Evolutionary conservation across 2,888 invertebrate species (phyloP), one percentile per base, ranked within the genome.

Genomic region (Rhagonycha lutea): DNA sequence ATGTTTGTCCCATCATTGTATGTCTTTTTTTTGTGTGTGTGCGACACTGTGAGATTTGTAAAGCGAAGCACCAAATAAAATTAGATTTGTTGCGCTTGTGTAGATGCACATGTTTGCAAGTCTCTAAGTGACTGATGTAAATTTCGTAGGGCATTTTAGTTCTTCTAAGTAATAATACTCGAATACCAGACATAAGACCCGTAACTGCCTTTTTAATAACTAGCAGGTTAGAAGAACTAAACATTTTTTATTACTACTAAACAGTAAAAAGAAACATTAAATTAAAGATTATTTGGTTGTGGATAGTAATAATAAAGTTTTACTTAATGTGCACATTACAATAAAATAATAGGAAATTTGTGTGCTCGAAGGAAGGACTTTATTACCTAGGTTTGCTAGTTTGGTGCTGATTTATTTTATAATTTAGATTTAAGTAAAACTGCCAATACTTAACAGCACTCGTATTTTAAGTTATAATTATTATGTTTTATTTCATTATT

Each of bases 141-240:
- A 73, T 68, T 26, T 23, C 11, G 28, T 29, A 65, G 60, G 12
- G 61, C 32, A 73, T 18, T 69, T 73, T 73, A 70, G 76, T 76
- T 73, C 73, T 76, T 76, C 76, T 73, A 76, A 76, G 70, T n/a
- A 61, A 28, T 67, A 68, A 69, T 75, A 71, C 71, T 76, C 70
- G 28, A 18, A 73, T 76, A 73, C 14, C 24, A 24, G 24, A n/a
- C 24, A 65, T 23, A 73, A 69, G 62, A 76, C 68, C 68, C 70
- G 23, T 68, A 28, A 71, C 76, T 76, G 76, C 76, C 76, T 76
- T 76, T 73, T 69, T 7, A 47, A 72, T 29, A 61, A 67, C 72
- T 69, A 76, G 76, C 71, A 76, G 69, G 70, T 76, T 76, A 70
- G 76, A 76, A 76, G 76, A 70, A 76, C 73, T 73, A 73, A 73